These are phyloP conservation scores for Hippocampus comes DNA, from an alignment of 2,113 vertebrate species.

Conservation along the genomic window DNA sequence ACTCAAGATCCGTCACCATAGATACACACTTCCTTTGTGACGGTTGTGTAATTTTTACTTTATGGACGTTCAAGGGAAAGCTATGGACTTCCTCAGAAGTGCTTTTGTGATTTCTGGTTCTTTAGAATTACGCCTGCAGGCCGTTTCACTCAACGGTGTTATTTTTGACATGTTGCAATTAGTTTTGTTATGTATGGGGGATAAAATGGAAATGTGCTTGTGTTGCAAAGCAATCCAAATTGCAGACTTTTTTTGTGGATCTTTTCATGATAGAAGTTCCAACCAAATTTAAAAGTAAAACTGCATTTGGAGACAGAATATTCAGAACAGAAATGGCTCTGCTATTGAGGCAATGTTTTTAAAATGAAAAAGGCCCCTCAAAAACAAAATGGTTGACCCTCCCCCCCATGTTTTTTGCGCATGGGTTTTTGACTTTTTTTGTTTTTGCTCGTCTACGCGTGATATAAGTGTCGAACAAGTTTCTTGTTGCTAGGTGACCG, in stretches of 20 bases:
- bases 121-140: not conserved
- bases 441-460: too few species aligned
- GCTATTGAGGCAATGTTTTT: not conserved
- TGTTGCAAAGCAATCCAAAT: not conserved
- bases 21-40: constrained; percentile 17
- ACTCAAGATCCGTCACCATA: not conserved
- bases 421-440: too few species aligned
- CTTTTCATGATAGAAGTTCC: not conserved
- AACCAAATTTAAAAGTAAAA: not conserved
- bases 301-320: not conserved
- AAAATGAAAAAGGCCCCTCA: not conserved
- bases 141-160: not conserved
- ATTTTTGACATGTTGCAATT: not conserved
- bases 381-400: not conserved
- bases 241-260: not conserved
- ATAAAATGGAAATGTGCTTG: not conserved
- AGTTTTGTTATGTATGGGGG: not conserved
- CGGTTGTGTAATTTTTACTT: not conserved
- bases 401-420: too few species aligned
- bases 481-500: too few species aligned
- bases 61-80: not conserved
- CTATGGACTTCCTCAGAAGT: not conserved
- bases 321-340: not conserved
- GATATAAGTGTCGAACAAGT: too few species aligned
- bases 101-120: not conserved